Evolutionary conservation across 1,140 invertebrate genomes (phyloP), one percentile per base, ranked within the genome.

Genomic region (Heliconius eleuchia): DNA sequence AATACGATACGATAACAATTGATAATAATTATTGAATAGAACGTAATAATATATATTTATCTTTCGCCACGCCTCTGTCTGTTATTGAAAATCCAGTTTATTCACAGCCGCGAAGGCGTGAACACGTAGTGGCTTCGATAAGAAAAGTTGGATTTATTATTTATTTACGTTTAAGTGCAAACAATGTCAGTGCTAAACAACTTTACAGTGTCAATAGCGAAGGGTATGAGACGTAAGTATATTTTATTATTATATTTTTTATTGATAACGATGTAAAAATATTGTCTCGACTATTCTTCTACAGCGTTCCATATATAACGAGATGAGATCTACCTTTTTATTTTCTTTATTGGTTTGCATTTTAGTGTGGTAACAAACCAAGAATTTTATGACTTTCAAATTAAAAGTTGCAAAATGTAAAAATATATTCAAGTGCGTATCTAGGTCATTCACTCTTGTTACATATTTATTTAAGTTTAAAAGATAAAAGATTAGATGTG

Each of bases 111-210:
- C 75, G 66, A 42, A 71, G 73, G n/a, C 34, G 50, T 73, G 37
- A 52, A 57, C 73, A 73, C 76, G 42, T 70, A 71, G 55, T 66
- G 60, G 18, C 30, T 46, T 55, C 73, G 76, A 78, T 78, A 79
- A 79, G 78, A 39, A 76, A 71, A 71, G 1, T 60, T 73, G 74
- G 23, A 80, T 81, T 74, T 81, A 78, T 78, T 60, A 73, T 73
- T 52, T 72, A 78, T 78, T 72, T 81, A 75, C 42, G 42, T 72
- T 76, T 75, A 79, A 78, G 80, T 83, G 82, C 77, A 60, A 76
- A 83, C 74, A 76, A 92, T 92, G 91, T 91, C 91, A 82, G 89
- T 91, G 80, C 80, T 92, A 73, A 92, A 91, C 79, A 92, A 92
- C 77, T 92, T 92, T 74, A 88, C 88, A 11, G 90, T 92, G 80